These are phyloP conservation scores for Calephelis nemesis DNA, from an alignment of 1,140 invertebrate genomes.

Conservation along the genomic window DNA sequence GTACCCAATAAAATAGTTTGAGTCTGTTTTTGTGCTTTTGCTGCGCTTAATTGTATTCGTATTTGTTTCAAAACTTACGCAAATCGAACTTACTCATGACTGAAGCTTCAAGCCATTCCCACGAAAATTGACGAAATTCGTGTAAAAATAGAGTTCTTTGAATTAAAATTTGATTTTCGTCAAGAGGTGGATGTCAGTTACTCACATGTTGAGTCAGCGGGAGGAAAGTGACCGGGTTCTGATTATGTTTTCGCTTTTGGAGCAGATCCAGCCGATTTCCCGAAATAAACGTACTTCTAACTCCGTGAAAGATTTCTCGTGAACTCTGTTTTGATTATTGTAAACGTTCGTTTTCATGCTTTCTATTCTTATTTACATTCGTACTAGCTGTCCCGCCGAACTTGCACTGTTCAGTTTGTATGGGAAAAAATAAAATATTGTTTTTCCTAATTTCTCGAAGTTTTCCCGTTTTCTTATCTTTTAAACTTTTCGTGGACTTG, in stretches of 20 bases:
- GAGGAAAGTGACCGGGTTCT: conserved; percentile 59
- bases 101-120: neutral
- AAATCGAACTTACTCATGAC: neutral
- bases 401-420: too few species aligned
- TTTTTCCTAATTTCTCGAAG: too few species aligned
- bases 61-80: too few species aligned
- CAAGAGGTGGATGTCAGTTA: conserved; percentile 34
- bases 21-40: too few species aligned
- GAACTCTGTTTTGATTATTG: conserved; percentile 2
- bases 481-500: too few species aligned
- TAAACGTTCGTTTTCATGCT: neutral
- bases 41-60: too few species aligned
- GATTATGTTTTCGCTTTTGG: conserved; percentile 53
- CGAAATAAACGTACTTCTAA: conserved; percentile 59
- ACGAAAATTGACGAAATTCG: neutral
- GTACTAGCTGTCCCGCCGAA: too few species aligned
- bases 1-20: too few species aligned
- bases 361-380: neutral
- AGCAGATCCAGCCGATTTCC: conserved; percentile 62
- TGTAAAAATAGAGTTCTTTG: conserved; percentile 12
- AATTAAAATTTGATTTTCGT: conserved; percentile 16
- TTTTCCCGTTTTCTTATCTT: too few species aligned
- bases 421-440: too few species aligned
- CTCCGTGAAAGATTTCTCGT: conserved; percentile 12
- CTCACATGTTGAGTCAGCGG: conserved; percentile 59